phyloP scores from a whole-genome alignment of 2,113 vertebrate genomes.

The Sinocyclocheilus grahami region DNA sequence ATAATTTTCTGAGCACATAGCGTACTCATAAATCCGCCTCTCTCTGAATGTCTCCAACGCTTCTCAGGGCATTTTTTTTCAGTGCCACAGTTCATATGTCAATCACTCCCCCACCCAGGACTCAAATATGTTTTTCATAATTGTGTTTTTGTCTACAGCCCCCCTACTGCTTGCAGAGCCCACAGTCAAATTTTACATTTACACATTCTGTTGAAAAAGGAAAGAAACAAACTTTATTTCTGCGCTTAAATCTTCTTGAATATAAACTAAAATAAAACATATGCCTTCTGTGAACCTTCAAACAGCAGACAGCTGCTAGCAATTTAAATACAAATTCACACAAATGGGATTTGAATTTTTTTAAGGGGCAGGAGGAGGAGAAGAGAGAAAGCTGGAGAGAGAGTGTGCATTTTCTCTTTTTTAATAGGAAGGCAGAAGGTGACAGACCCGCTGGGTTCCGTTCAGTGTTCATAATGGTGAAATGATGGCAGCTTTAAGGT shows the following conservation, averaged over 20 bases:
- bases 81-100: conserved; percentile 22
- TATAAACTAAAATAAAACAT: conserved; percentile 32
- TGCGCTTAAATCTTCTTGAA: conserved; percentile 23
- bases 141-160: conserved; percentile 27
- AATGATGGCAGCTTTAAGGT: conserved; percentile 49
- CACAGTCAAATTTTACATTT: conserved; percentile 22
- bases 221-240: conserved; percentile 23
- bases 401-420: background rate
- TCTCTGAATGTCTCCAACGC: background rate
- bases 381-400: background rate
- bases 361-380: background rate
- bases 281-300: conserved; percentile 32
- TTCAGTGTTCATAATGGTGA: conserved; percentile 40
- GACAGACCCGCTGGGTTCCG: background rate
- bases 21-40: background rate
- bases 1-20: conserved; percentile 2
- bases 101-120: conserved; percentile 32
- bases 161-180: conserved; percentile 6
- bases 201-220: background rate
- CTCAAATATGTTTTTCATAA: conserved; percentile 38
- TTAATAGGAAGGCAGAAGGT: conserved; percentile 35
- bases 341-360: conserved; percentile 43
- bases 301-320: conserved; percentile 38
- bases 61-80: background rate
- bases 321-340: conserved; percentile 48